Evolutionary conservation across 2,113 vertebrate species (phyloP).

Genomic region (Promerops cafer): DNA sequence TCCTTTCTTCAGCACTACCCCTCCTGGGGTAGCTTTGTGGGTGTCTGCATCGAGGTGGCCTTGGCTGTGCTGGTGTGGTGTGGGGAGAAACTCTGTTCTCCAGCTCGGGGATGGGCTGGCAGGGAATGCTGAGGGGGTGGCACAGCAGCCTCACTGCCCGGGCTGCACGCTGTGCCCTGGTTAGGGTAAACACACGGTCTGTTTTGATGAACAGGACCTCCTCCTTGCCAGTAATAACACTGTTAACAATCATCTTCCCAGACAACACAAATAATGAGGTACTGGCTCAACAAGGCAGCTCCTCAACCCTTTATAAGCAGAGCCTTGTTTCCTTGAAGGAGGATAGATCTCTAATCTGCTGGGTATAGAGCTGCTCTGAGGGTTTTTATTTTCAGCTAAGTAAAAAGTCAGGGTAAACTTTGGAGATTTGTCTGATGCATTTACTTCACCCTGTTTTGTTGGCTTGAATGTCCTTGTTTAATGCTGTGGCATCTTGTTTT

Average conservation of each 20-base stretch:
- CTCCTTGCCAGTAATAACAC: background rate
- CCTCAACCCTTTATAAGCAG: background rate
- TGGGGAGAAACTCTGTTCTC: background rate
- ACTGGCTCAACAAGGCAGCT: background rate
- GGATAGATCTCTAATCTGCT: background rate
- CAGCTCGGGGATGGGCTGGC: background rate
- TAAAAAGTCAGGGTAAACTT: background rate
- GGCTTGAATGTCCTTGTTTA: background rate
- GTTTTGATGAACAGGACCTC: background rate
- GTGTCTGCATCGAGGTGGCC: background rate
- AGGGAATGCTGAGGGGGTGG: background rate
- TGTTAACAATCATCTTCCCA: background rate
- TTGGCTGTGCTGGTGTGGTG: background rate
- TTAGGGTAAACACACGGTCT: background rate
- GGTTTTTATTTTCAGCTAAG: background rate
- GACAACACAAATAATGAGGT: background rate
- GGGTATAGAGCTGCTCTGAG: background rate
- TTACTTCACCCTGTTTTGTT: background rate
- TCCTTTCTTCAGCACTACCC: background rate
- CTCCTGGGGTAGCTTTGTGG: background rate
- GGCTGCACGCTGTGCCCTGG: background rate
- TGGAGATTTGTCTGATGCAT: background rate
- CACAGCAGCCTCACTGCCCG: background rate
- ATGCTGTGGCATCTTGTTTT: background rate
- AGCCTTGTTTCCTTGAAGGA: background rate